phyloP scores from a whole-genome alignment of 2,888 invertebrate genomes.

The Epistrophe eligans region DNA sequence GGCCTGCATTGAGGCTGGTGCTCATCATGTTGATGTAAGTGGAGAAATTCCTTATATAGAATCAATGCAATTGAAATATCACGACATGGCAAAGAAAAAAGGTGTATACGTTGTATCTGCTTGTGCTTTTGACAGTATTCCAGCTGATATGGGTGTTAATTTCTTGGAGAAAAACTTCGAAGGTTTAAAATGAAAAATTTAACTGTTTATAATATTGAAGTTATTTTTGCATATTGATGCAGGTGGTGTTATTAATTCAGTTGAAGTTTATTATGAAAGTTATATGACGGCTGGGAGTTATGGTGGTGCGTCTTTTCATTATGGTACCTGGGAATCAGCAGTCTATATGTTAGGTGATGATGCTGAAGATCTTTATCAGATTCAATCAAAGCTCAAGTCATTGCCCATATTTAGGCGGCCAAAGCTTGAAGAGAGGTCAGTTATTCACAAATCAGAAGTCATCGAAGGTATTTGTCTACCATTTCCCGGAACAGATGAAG shows the following conservation, averaged over 20 bases:
- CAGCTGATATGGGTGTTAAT: slow-evolving; percentile 93
- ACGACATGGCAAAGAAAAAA: slow-evolving; percentile 89
- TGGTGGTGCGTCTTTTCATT: slow-evolving; percentile 87
- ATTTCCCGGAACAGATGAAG: slow-evolving; percentile 93
- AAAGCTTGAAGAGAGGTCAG: slow-evolving; percentile 85
- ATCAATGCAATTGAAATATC: slow-evolving; percentile 92
- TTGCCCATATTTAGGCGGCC: slow-evolving; percentile 88
- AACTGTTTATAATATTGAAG: slow-evolving; percentile 79
- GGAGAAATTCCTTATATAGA: slow-evolving; percentile 97
- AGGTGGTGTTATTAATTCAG: slow-evolving; percentile 89
- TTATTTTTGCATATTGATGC: slow-evolving; percentile 81
- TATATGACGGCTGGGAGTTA: slow-evolving; percentile 79
- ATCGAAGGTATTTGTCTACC: slow-evolving; percentile 88
- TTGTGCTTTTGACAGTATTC: slow-evolving; percentile 97
- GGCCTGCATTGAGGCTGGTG: slow-evolving; percentile 91
- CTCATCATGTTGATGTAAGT: slow-evolving; percentile 96
- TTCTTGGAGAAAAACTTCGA: slow-evolving; percentile 91
- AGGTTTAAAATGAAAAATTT: slow-evolving; percentile 80
- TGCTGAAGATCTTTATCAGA: slow-evolving; percentile 86
- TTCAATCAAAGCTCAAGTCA: slow-evolving; percentile 88
- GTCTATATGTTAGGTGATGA: slow-evolving; percentile 89
- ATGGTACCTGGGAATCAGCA: slow-evolving; percentile 95
- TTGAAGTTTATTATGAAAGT: slow-evolving; percentile 88
- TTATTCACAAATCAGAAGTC: slow-evolving; percentile 85
- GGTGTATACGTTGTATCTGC: slow-evolving; percentile 95